Percentiles rank a stretch among this genome's conserved stretches.
Evolutionary conservation across 2,888 invertebrate genomes (phyloP).

Genomic region (Euplagia quadripunctaria): DNA sequence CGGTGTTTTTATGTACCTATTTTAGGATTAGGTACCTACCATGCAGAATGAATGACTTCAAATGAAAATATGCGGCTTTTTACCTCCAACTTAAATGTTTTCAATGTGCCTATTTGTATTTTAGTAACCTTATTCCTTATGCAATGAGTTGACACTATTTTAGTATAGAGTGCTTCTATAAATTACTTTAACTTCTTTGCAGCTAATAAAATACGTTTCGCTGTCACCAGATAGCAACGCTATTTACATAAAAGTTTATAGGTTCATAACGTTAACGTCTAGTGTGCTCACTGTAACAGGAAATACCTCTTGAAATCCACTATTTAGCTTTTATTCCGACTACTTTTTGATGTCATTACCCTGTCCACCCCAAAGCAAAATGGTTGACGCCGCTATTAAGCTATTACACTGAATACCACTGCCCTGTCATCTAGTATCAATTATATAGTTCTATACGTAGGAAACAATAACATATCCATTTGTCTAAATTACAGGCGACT

Average conservation of each 20-base stretch:
- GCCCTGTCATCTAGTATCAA: conserved; percentile 66
- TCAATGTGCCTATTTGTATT: conserved; percentile 4
- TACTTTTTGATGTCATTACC: conserved; percentile 64
- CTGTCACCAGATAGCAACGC: conserved; percentile 35
- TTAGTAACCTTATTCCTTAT: too few relatives aligned
- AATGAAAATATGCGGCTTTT: conserved; percentile 6
- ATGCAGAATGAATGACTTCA: conserved; percentile 17
- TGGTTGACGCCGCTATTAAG: conserved; percentile 62
- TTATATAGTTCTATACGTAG: conserved; percentile 52
- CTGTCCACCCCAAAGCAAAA: conserved; percentile 57
- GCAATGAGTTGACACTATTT: conserved; percentile 28
- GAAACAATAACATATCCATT: conserved; percentile 46
- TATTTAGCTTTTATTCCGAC: conserved; percentile 60
- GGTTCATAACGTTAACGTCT: conserved; percentile 39
- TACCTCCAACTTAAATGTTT: conserved; percentile 22
- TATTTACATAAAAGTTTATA: conserved; percentile 51
- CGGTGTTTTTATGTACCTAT: conserved; percentile 12
- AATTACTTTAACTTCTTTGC: conserved; percentile 38
- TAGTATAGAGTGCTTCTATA: conserved; percentile 29
- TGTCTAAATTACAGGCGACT: conserved; percentile 37
- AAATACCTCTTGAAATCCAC: conserved; percentile 56
- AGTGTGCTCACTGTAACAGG: conserved; percentile 40
- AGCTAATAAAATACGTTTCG: conserved; percentile 38
- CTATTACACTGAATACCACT: conserved; percentile 60
- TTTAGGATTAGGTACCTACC: conserved; percentile 7